These are phyloP conservation scores for Sylvietta virens DNA, from an alignment of 2,113 vertebrate genomes.

Conservation along the genomic window DNA sequence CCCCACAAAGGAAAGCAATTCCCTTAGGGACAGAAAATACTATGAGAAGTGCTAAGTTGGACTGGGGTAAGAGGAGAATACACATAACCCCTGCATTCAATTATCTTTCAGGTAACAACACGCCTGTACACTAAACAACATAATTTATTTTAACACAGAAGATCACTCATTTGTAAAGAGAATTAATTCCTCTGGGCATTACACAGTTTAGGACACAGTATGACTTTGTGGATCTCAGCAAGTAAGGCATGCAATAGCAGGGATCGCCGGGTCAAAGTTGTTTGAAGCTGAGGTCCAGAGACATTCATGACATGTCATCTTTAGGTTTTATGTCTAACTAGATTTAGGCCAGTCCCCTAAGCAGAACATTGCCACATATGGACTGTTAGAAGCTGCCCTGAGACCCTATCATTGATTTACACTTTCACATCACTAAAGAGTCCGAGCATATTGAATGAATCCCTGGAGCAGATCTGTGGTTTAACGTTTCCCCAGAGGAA, in stretches of 20 bases:
- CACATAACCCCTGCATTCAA: neutral
- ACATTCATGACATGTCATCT: accelerated
- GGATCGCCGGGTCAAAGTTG: neutral
- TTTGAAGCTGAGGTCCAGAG: neutral
- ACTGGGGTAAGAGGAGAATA: neutral
- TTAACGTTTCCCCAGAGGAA: neutral
- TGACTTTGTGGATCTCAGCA: accelerated
- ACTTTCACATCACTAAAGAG: neutral
- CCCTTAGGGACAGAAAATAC: neutral
- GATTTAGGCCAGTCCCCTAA: neutral
- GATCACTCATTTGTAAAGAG: neutral
- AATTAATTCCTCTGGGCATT: neutral
- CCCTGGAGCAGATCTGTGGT: neutral
- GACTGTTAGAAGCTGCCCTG: neutral
- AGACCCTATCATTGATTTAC: neutral
- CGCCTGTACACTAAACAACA: neutral
- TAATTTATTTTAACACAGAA: neutral
- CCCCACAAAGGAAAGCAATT: neutral
- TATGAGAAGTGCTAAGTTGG: neutral
- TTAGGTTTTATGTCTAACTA: neutral
- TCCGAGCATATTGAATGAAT: accelerated
- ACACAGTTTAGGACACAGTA: neutral
- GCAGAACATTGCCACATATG: accelerated
- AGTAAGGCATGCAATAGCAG: neutral
- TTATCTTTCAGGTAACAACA: neutral